These are phyloP conservation scores for Drosophila borborema DNA, from an alignment of 2,888 invertebrate species.

Conservation along the genomic window DNA sequence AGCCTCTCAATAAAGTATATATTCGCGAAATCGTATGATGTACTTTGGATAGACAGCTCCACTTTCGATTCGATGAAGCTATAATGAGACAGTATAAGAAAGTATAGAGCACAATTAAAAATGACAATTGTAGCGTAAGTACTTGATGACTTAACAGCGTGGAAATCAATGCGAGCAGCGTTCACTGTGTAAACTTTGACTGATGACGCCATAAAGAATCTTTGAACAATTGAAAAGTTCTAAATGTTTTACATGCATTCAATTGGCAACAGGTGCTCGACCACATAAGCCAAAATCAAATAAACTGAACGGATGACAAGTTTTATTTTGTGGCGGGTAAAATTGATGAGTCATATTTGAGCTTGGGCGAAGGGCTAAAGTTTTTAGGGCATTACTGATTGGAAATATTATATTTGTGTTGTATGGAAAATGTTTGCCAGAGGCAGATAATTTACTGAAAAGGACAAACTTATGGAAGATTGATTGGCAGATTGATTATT, in stretches of 20 bases:
- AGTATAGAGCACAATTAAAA: background rate
- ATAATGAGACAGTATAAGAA: conserved; percentile 13
- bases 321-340: conserved; percentile 4
- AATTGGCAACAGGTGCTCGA: background rate
- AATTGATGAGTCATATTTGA: conserved; percentile 14
- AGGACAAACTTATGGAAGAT: background rate
- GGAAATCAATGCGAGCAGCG: conserved; percentile 21
- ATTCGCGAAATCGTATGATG: conserved; percentile 28
- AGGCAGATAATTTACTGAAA: too few species aligned
- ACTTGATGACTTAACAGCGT: conserved; percentile 37
- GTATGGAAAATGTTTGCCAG: background rate
- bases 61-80: conserved; percentile 27
- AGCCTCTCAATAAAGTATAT: conserved; percentile 6
- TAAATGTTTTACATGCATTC: conserved; percentile 1
- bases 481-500: background rate
- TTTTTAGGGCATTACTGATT: background rate
- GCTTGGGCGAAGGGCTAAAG: background rate
- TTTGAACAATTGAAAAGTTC: conserved; percentile 21
- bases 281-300: conserved; percentile 10
- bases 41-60: conserved; percentile 37
- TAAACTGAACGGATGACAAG: conserved; percentile 15
- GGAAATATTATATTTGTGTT: background rate
- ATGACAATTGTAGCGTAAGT: conserved; percentile 12
- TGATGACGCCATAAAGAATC: conserved; percentile 41
- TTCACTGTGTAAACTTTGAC: conserved; percentile 28